phyloP scores from a whole-genome alignment of 2,888 invertebrate species.

The Luffia ferchaultella region DNA sequence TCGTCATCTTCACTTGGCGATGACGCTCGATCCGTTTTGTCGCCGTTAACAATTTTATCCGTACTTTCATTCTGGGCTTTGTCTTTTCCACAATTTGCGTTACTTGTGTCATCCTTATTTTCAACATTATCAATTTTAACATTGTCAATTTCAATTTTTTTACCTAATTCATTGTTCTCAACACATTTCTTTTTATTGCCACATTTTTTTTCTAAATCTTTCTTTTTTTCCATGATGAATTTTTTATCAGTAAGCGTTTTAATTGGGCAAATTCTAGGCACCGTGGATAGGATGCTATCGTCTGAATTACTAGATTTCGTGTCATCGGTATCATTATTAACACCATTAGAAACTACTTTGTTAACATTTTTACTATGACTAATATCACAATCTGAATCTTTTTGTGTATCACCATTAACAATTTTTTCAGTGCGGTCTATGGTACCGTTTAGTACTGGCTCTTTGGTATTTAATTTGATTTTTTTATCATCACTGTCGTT shows the following conservation, averaged over 20 bases:
- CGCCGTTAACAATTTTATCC: conserved; percentile 41
- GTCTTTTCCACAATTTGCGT: conserved; percentile 19
- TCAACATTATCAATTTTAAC: conserved; percentile 25
- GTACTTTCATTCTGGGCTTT: background rate
- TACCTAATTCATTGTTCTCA: conserved; percentile 28
- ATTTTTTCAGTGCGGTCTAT: conserved; percentile 33
- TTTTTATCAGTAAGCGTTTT: conserved; percentile 36
- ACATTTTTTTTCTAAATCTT: conserved; percentile 25
- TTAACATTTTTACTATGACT: conserved; percentile 54
- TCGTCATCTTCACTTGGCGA: conserved; percentile 60
- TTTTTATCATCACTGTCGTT: conserved; percentile 34
- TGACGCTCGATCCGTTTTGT: conserved; percentile 44
- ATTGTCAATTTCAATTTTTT: conserved; percentile 19
- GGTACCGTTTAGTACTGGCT: conserved; percentile 51
- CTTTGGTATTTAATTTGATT: conserved; percentile 52
- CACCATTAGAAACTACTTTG: conserved; percentile 56
- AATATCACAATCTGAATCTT: conserved; percentile 61
- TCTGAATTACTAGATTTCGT: conserved; percentile 47
- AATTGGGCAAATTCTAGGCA: conserved; percentile 26
- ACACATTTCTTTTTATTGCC: conserved; percentile 29
- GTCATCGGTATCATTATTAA: conserved; percentile 48
- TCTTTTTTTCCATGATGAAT: conserved; percentile 40
- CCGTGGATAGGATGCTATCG: conserved; percentile 27
- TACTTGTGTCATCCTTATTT: conserved; percentile 29
- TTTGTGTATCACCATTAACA: conserved; percentile 46